Base-by-base conservation (phyloP, 2,797 vertebrate species). In the Tinamus major region DNA sequence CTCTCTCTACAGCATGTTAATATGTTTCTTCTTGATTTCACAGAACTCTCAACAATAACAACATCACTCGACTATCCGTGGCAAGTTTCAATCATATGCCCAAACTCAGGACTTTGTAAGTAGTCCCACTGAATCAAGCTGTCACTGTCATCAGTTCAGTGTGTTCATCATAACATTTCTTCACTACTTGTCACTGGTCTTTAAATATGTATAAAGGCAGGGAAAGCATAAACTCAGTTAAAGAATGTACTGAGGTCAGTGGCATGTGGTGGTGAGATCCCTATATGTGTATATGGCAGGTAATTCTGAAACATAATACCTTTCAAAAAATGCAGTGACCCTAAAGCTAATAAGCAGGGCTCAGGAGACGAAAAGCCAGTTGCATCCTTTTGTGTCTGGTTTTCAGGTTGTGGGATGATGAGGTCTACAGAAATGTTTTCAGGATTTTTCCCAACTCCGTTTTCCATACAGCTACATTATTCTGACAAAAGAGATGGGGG, bases 1-100 rank as follows among this genome's bases (percentile, higher is more conserved):
- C 15, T 15, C 41, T 42, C 15, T 26, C 17, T 85, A 23, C 78
- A 49, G 26, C 24, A 6, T 68, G 20, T 80, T 96, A 68, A 95
- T 31, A n/a, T 83, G n/a, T 15, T 82, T 69, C 78, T 95, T 77
- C 89, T 95, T 97, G 77, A 94, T 95, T 97, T 97, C 81, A n/a
- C 97, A 99, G 99, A 96, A 99, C 99, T 58, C 98, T 99, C 96
- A 99, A 99, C 98, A 99, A 99, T 96, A 99, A 99, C 98, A 99
- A 99, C 97, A 99, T 99, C 96, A 99, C 98, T 84, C 98, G 99
- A 59, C 98, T 99, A 78, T 99, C 99, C 0, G 99, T 99, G 98
- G 99, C 98, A 97, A 99, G 99, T 97, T 99, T 99, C 98, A 99
- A 99, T 98, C 99, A 99, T 94, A 99, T 99, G 99, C 99, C 99